phyloP scores from a whole-genome alignment of 2,797 vertebrate species.

The Aulostomus chinensis region DNA sequence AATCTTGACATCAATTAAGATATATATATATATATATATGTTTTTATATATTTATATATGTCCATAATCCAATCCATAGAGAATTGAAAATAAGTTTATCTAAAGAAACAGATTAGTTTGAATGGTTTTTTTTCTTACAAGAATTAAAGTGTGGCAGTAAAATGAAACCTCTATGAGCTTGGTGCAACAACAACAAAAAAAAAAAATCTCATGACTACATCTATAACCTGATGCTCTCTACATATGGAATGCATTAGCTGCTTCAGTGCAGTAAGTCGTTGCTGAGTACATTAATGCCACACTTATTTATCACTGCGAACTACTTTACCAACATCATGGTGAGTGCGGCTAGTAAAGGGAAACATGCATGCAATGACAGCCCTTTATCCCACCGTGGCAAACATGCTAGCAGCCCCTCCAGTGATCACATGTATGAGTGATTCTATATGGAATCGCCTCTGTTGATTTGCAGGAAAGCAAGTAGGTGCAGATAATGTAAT shows the following conservation, averaged over 20 bases:
- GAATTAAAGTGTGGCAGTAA: conserved; percentile 50
- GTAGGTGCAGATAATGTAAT: conserved; percentile 9
- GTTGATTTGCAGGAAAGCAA: conserved; percentile 35
- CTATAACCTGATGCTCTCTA: conserved; percentile 27
- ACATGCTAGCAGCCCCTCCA: conserved; percentile 18
- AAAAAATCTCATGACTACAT: conserved; percentile 42
- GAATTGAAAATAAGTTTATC: conserved; percentile 21
- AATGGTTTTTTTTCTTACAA: conserved; percentile 13
- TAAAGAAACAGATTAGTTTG: conserved; percentile 28
- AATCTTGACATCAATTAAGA: conserved; percentile 27
- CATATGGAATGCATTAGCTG: conserved; percentile 40
- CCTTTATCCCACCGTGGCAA: conserved; percentile 15
- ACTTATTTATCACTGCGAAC: no score
- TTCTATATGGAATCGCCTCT: conserved; percentile 31
- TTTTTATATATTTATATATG: no score
- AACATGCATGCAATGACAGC: conserved; percentile 16
- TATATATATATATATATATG: no score
- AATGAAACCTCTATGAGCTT: conserved; percentile 45
- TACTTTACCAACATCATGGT: conserved; percentile 26
- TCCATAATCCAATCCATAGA: conserved; percentile 38
- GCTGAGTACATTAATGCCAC: no score
- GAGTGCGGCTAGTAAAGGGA: conserved; percentile 18
- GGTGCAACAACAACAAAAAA: no score
- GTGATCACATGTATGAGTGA: conserved; percentile 16
- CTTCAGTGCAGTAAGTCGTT: conserved; percentile 28